Percentiles rank a stretch among this genome's conserved stretches.
These are phyloP conservation scores for Mus musculus DNA, from an alignment of 2,113 vertebrate genomes.

Conservation along the genomic window GRCm39 chr13:28781501-28782000, in stretches of 20 bases:
- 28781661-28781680: neutral
- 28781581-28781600: neutral
- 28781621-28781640: too few species aligned
- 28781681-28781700: neutral
- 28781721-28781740: neutral
- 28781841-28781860: neutral
- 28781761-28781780: neutral
- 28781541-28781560: neutral
- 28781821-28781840: neutral
- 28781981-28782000: conserved; percentile 19
- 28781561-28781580: too few species aligned
- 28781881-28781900: neutral
- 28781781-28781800: conserved; percentile 33
- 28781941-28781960: neutral
- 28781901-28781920: conserved; percentile 29
- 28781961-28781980: neutral
- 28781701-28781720: neutral
- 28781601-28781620: neutral
- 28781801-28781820: neutral
- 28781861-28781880: neutral
- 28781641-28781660: too few species aligned
- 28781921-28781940: neutral
- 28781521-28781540: neutral
- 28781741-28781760: neutral
- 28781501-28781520: neutral